Conservation (phyloP, 2,113 vertebrate species). For the sheep (Ovis aries) region DNA sequence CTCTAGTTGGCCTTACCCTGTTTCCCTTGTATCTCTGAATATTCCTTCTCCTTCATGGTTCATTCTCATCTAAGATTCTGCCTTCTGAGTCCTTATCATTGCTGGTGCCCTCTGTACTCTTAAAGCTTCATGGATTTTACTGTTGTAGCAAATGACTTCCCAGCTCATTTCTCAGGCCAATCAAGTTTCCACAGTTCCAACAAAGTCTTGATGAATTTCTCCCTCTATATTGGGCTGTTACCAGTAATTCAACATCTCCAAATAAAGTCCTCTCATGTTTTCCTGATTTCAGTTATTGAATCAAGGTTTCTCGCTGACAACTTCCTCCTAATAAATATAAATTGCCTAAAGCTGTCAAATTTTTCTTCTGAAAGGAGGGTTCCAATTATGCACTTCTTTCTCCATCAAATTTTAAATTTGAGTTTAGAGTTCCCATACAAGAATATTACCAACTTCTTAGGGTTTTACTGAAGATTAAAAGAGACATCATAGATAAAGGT, state of each 20-base stretch:
- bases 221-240: neutral
- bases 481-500: neutral
- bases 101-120: neutral
- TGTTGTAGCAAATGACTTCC: neutral
- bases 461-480: neutral
- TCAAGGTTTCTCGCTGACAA: neutral
- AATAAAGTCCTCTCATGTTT: neutral
- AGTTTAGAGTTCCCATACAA: neutral
- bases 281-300: neutral
- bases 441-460: neutral
- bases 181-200: neutral
- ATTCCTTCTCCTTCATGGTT: neutral
- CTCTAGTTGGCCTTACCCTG: neutral
- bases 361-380: neutral
- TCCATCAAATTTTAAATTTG: neutral
- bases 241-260: neutral
- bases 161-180: neutral
- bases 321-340: neutral
- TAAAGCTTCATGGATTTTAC: neutral
- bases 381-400: neutral
- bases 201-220: neutral
- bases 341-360: neutral
- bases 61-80: neutral
- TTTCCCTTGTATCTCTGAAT: neutral
- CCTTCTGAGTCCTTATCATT: neutral